Evolutionary conservation across 2,888 invertebrate genomes (phyloP), one percentile per base, ranked within the genome.

Genomic region (Drosophila neonasuta): DNA sequence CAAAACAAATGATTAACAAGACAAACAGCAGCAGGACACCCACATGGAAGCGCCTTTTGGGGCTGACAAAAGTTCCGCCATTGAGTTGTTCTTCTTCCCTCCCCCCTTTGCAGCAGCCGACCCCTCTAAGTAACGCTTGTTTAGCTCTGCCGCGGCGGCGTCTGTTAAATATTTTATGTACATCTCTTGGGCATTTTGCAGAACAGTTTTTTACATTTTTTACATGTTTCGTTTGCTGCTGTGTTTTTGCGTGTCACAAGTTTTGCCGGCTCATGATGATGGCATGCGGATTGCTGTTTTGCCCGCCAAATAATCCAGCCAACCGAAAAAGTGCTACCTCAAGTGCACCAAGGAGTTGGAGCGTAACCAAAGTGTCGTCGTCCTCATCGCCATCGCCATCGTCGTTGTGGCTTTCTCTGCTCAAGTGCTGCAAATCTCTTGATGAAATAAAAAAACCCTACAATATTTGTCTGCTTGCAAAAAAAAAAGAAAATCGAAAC

Each of bases 161-260:
- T 71, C 87, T 79, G 86, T 89, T 90, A 90, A 90, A 90, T 90
- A 90, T 90, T 90, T 90, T 89, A 90, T 88, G 87, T 79, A 74
- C 80, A 85, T 86, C 90, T 89, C 88, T 68, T 77, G 90, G 88
- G 90, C 80, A 81, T 88, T 88, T 80, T 71, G 72, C 77, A 78
- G 6, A 75, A 78, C 82, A 82, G 10, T 10, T 84, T 87, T 88
- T 84, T 83, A 77, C 77, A 76, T 74, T 70, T 74, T 71, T 42
- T 54, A 65, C 61, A 70, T 46, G 71, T 52, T 62, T 60, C 3
- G 39, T 34, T 56, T 68, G 57, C 49, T 62, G 64, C 56, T 71
- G 32, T 61, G 20, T 61, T 65, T 62, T 65, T 63, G 58, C 52
- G 71, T 71, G 64, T 78, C 78, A 52, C 68, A 72, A 71, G 74